Base-by-base conservation (phyloP, 2,888 invertebrate species). In the Micoletzkya japonica region DNA sequence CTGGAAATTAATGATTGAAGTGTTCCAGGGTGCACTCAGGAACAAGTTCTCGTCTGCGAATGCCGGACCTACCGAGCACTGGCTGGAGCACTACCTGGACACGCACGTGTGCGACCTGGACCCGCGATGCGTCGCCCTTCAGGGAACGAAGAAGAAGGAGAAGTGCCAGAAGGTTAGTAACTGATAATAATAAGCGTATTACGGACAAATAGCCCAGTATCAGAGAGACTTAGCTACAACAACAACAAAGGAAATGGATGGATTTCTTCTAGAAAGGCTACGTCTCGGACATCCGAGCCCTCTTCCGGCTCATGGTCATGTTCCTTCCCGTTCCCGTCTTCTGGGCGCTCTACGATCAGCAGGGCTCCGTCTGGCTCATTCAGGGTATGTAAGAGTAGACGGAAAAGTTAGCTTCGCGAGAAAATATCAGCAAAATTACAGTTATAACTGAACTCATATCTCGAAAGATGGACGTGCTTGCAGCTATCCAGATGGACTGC, bases 311-410 rank as follows among this genome's bases (percentile, higher is more conserved):
- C 7, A 70, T 82, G n/a, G 74, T 84, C 64, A 84, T 84, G 83
- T 82, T 80, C 74, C 67, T 85, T 4, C 85, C 85, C 37, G 87
- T 95, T 34, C 96, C 97, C 0, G 89, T 97, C n/a, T 98, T 96
- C 87, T 97, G 95, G 95, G 93, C 96, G 0, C 89, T 97, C 0
- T 96, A 92, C 86, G 96, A 97, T 86, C 97, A 97, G 86, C 94
- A 94, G 90, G 94, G 93, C 28, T 93, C 93, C 0, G 89, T 92
- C 73, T 95, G 94, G 94, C 93, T 93, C 0, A 91, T 94, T 87
- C 94, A 94, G 89, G 95, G 94, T 77, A 4, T 24, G 32, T 4
- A 2, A 17, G 7, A 32, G 1, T 24, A 7, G n/a, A 34, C 28
- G 2, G 7, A 17, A 6, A 54, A 14, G 28, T n/a, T 10, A 28